Percentiles rank a stretch among this genome's conserved stretches.
phyloP scores from a whole-genome alignment of 2,888 invertebrate genomes.

The Drosophila robusta region DNA sequence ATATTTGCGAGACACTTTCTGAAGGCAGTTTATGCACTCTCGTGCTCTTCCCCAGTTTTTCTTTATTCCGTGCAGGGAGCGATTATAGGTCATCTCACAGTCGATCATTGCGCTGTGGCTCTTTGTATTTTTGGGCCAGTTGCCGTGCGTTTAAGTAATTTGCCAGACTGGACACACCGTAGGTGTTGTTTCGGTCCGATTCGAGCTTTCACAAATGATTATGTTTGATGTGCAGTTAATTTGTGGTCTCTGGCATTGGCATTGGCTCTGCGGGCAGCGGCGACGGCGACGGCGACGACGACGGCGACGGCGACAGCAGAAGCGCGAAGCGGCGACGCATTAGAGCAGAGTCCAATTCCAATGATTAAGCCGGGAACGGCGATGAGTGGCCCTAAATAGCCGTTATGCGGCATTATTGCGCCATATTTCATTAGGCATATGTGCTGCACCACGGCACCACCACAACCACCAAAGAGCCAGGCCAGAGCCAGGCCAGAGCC shows the following conservation, averaged over 20 bases:
- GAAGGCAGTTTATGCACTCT: too few species aligned
- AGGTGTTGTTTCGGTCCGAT: conserved; percentile 58
- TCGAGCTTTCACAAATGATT: conserved; percentile 83
- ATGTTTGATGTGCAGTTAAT: conserved; percentile 84
- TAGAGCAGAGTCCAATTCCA: conserved; percentile 45
- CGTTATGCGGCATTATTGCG: conserved; percentile 76
- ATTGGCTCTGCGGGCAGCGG: conserved; percentile 32
- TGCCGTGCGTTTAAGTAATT: conserved; percentile 76
- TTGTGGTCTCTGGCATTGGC: conserved; percentile 67
- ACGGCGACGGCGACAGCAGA: conserved; percentile 49
- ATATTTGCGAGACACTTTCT: too few species aligned
- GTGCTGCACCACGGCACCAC: conserved; percentile 7
- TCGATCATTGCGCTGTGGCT: conserved; percentile 5
- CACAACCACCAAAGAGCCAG: neutral
- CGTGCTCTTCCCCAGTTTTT: too few species aligned
- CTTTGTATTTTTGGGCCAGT: conserved; percentile 44
- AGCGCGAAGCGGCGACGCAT: conserved; percentile 69
- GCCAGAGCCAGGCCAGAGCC: neutral
- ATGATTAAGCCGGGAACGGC: conserved; percentile 43
- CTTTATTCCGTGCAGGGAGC: neutral
- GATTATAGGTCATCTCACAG: conserved; percentile 15
- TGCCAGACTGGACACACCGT: conserved; percentile 63
- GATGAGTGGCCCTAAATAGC: conserved; percentile 76
- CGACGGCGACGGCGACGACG: conserved; percentile 57
- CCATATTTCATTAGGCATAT: conserved; percentile 75